phyloP scores from a whole-genome alignment of 2,888 invertebrate species.

The Belgica antarctica region DNA sequence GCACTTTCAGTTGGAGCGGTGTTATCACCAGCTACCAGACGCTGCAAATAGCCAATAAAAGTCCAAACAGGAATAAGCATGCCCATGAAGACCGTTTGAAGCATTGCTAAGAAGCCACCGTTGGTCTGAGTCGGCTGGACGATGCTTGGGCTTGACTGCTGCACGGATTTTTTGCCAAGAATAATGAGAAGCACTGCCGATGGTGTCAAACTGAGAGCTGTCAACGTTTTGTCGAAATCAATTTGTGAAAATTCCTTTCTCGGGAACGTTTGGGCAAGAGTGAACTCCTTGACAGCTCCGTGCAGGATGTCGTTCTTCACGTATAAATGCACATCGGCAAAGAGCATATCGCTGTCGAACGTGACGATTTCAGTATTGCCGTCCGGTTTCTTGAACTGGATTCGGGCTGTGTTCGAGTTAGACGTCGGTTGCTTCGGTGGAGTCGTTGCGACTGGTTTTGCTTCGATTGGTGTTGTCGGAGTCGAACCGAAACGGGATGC shows the following conservation, averaged over 20 bases:
- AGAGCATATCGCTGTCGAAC: conserved; percentile 63
- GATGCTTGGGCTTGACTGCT: background rate
- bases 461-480: conserved; percentile 45
- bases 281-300: conserved; percentile 4
- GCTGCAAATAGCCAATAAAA: conserved; percentile 19
- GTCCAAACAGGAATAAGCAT: conserved; percentile 17
- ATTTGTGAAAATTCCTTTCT: conserved; percentile 14
- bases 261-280: conserved; percentile 28
- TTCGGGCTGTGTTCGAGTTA: conserved; percentile 58
- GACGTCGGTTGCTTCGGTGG: background rate
- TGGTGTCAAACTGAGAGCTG: conserved; percentile 8
- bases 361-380: conserved; percentile 71
- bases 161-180: conserved; percentile 14
- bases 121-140: conserved; percentile 27
- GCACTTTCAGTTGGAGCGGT: background rate
- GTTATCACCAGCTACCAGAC: background rate
- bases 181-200: conserved; percentile 27
- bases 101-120: conserved; percentile 22
- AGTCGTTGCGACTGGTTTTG: conserved; percentile 40
- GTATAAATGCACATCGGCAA: conserved; percentile 29
- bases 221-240: conserved; percentile 30
- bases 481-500: conserved; percentile 56
- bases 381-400: conserved; percentile 85
- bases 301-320: conserved; percentile 14
- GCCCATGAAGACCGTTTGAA: conserved; percentile 16